Percentiles rank a stretch among this genome's conserved stretches.
These are phyloP conservation scores for Molothrus aeneus DNA, from an alignment of 2,797 vertebrate genomes.

Conservation along the genomic window DNA sequence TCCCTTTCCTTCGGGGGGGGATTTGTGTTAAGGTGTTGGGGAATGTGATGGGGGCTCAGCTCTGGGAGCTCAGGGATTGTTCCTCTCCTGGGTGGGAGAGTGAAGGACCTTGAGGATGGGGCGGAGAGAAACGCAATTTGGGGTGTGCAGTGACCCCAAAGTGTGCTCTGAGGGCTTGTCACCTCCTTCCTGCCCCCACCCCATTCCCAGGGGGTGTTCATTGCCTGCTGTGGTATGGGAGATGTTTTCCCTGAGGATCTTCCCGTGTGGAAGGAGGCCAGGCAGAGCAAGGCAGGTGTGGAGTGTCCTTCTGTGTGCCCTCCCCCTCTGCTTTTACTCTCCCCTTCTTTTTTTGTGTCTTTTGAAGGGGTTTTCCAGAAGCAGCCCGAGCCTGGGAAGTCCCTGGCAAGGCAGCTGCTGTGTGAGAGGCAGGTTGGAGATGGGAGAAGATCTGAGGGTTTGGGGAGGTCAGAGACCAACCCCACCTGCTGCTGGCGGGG, in stretches of 20 bases:
- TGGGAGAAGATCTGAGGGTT: neutral
- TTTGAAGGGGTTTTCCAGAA: slow-evolving; percentile 54
- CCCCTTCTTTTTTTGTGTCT: neutral
- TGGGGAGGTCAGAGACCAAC: neutral
- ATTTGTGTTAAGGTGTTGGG: neutral
- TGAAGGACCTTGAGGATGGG: neutral
- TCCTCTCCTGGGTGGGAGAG: neutral
- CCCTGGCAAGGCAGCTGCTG: slow-evolving; percentile 46
- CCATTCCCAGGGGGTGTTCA: neutral
- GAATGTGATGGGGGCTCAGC: neutral
- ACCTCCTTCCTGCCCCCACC: neutral
- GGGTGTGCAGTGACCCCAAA: neutral
- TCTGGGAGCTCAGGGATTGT: neutral
- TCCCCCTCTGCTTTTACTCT: neutral
- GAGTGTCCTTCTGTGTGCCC: neutral
- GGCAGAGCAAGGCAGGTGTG: neutral
- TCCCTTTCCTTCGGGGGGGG: neutral
- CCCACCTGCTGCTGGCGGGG: neutral
- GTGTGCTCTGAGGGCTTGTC: neutral
- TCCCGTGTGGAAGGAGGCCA: neutral
- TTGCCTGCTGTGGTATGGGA: neutral
- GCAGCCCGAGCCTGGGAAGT: slow-evolving; percentile 39
- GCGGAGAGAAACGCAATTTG: neutral
- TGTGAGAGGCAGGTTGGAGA: neutral
- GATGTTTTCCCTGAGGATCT: neutral